A percentile compares a stretch with the other conserved stretches of the same genome.
These are phyloP conservation scores for Drosophila neonasuta DNA, from an alignment of 2,888 invertebrate species.

Conservation along the genomic window DNA sequence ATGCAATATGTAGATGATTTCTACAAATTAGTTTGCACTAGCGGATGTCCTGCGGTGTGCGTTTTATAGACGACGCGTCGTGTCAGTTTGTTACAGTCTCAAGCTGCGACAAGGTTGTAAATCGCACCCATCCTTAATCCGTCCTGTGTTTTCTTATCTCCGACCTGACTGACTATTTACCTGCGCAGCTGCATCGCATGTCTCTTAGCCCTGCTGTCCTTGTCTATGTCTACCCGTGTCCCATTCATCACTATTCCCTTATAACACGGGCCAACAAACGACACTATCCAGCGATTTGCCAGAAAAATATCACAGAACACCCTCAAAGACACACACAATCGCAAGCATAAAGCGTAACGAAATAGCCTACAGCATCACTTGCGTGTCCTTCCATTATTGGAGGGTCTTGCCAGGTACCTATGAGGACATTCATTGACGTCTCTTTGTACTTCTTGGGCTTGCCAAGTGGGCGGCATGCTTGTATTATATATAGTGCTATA, in stretches of 20 bases:
- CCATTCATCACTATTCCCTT: constrained; percentile 55
- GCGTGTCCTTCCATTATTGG: constrained; percentile 14
- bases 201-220: constrained; percentile 28
- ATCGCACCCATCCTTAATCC: constrained; percentile 71
- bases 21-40: constrained; percentile 10
- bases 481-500: background rate
- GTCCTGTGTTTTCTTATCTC: constrained; percentile 52
- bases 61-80: constrained; percentile 46
- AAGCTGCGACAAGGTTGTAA: constrained; percentile 56
- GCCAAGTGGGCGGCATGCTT: constrained; percentile 20
- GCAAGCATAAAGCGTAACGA: constrained; percentile 43
- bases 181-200: constrained; percentile 68
- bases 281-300: constrained; percentile 48
- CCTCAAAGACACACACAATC: background rate
- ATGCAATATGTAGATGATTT: constrained; percentile 10
- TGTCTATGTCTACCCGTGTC: constrained; percentile 28
- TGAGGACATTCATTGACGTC: constrained; percentile 16
- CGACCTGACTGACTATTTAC: constrained; percentile 49
- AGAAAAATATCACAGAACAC: constrained; percentile 38
- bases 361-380: constrained; percentile 18
- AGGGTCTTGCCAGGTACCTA: constrained; percentile 19
- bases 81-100: constrained; percentile 54
- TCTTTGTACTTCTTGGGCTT: constrained; percentile 13
- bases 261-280: constrained; percentile 24
- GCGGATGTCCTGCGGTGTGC: constrained; percentile 63